A percentile compares a stretch with the other conserved stretches of the same genome.
Evolutionary conservation across 2,113 vertebrate genomes (phyloP).

Genomic region (Myrmophylax atrothorax): DNA sequence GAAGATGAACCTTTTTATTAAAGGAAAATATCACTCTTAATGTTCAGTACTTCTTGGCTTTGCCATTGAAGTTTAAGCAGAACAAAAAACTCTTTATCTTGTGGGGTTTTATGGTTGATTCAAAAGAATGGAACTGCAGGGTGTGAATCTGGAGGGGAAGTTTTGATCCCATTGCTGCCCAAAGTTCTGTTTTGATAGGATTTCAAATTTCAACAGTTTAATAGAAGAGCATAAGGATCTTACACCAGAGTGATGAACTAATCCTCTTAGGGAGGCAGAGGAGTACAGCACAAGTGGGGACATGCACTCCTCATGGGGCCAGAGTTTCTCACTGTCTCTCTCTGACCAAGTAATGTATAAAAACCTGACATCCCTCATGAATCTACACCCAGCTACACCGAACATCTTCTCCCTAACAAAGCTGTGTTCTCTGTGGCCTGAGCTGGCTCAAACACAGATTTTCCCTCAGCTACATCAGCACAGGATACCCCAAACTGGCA

Average conservation of each 20-base stretch:
- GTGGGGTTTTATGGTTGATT: neutral
- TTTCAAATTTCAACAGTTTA: neutral
- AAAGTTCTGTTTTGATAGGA: neutral
- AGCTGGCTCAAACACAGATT: neutral
- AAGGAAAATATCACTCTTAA: neutral
- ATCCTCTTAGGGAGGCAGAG: neutral
- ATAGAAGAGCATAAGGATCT: neutral
- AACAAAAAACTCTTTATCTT: neutral
- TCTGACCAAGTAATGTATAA: neutral
- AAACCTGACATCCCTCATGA: neutral
- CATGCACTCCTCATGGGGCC: neutral
- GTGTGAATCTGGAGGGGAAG: neutral
- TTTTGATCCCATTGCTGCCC: neutral
- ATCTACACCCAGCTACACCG: neutral
- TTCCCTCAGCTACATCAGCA: neutral
- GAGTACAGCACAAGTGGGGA: neutral
- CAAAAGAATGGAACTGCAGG: neutral
- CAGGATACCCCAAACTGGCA: neutral
- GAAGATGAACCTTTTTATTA: constrained; percentile 39
- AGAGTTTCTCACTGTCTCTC: neutral
- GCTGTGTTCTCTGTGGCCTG: neutral
- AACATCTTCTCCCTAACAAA: neutral
- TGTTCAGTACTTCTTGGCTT: neutral
- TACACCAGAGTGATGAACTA: neutral
- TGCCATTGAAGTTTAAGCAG: neutral